Evolutionary conservation across 2,113 vertebrate species (phyloP), one percentile per base, ranked within the genome.

Genomic region (Neoarius graeffei): DNA sequence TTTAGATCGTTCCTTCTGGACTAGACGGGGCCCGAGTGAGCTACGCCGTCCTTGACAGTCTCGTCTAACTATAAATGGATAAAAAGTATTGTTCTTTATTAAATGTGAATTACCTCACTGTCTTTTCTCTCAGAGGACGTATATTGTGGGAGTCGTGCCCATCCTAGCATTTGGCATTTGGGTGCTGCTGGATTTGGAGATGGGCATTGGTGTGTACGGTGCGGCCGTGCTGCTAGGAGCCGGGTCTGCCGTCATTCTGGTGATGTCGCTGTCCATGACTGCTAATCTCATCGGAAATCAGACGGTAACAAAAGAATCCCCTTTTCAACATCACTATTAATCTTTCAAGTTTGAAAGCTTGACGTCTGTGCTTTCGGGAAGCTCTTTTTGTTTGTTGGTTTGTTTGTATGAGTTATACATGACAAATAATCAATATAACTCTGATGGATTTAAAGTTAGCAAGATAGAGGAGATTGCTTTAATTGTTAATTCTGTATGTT

Each of bases 221-320:
- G 95, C 92, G 0, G 96, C 96, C 0, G 91, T 91, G 60, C 90
- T 98, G 67, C 95, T 98, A 0, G 97, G 97, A 1, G 82, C 91
- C 0, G 97, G 97, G 4, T 96, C 96, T 0, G 95, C 97, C 90
- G 96, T 96, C 11, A 96, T 98, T 93, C 92, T 98, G 52, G 96
- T 98, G 88, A 98, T 97, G 17, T 98, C 97, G 0, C 94, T 98
- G 73, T 95, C 97, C 85, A 97, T 98, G 97, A 97, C 97, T 0
- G 96, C 97, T 0, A 96, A 96, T 85, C 97, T 98, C 92, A 98
- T 98, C 0, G 97, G 97, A 42, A 90, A 94, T 30, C 95, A 98
- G 92, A 97, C 96, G 89, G 97, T 98, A 94, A 76, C 42, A 42
- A 42, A 42, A 42, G 4, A 42, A 42, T 42, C 42, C 42, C 42